Conservation (phyloP, 2,113 vertebrate species). For the Cebidichthys violaceus region DNA sequence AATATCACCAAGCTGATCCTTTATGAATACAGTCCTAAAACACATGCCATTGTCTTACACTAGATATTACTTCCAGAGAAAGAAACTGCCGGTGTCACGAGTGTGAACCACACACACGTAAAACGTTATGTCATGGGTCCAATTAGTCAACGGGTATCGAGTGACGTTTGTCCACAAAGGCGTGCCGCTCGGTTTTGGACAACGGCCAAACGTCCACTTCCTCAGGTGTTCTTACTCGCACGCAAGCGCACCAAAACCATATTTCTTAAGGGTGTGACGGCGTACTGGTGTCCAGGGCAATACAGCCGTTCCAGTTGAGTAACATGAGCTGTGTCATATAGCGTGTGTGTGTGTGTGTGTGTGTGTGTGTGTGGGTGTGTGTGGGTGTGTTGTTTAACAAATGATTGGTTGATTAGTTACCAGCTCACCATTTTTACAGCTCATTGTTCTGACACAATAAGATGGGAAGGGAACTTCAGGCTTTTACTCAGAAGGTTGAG, state of each 20-base stretch:
- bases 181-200: constrained; percentile 3
- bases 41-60: too few species aligned
- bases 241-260: neutral
- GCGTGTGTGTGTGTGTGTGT: neutral
- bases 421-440: neutral
- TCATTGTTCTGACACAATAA: constrained; percentile 10
- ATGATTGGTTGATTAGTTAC: neutral
- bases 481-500: neutral
- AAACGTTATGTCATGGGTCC: neutral
- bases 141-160: constrained; percentile 31
- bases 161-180: constrained; percentile 49
- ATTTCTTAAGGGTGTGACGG: neutral
- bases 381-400: neutral
- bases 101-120: neutral
- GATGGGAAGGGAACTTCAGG: neutral
- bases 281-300: too few species aligned
- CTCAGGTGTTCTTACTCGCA: neutral
- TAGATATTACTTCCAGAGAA: neutral
- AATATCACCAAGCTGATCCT: neutral
- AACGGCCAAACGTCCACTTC: neutral
- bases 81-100: neutral
- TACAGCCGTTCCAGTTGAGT: neutral
- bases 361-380: neutral
- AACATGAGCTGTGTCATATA: neutral
- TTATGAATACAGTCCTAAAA: neutral